Evolutionary conservation across 2,888 invertebrate genomes (phyloP), one percentile per base, ranked within the genome.

Genomic region (Steromphala cineraria): DNA sequence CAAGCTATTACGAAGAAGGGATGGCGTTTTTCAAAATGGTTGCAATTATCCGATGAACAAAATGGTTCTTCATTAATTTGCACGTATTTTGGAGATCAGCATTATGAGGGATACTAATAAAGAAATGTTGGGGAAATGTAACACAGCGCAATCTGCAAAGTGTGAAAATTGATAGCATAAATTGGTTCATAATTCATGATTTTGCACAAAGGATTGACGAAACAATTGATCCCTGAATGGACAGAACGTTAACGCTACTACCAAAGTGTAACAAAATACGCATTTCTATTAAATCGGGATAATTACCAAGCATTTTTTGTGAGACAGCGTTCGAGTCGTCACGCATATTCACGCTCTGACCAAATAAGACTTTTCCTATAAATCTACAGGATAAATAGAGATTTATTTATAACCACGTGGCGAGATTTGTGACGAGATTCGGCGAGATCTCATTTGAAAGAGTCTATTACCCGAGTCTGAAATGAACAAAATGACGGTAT

Each of bases 311-410:
- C 24, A 28, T 62, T 62, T 62, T 62, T 62, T 62, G 62, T 62
- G 28, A 17, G 62, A 28, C 62, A 24, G 28, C 10, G 28, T 62
- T 24, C 15, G 28, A 62, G 62, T 8, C 28, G 62, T n/a, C 62
- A 62, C 62, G 62, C 62, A 62, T 24, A 62, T 28, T 28, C 24
- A 62, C 62, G 28, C 28, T 62, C 15, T 28, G 62, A n/a, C 28
- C 24, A 62, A 62, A 62, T 62, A 62, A 62, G 28, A 62, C 62
- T 62, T 62, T 62, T 62, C 62, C 62, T 62, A 62, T 62, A 62
- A 62, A 62, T 62, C 62, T 28, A 17, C 24, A 28, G 62, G 62
- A 62, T 62, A 62, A 62, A 62, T 62, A 62, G 28, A 62, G 62
- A 62, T 62, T 62, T 62, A 62, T 62, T 62, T 62, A 62, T 24